Conservation (phyloP, 2,797 vertebrate genomes). For the Acipenser ruthenus region DNA sequence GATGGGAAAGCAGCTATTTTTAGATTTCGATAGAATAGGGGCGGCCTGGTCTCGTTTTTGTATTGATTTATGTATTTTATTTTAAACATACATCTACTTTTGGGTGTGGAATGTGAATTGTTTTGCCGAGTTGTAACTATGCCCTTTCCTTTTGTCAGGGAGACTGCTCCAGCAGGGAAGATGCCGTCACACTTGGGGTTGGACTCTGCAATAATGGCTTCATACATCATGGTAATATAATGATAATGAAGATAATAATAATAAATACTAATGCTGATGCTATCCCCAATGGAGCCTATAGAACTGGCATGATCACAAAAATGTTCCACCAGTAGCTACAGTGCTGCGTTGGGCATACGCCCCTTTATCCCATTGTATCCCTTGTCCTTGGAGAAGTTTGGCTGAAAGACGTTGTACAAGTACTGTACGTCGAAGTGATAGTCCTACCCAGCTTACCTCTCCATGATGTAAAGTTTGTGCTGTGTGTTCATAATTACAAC, state of each 20-base stretch:
- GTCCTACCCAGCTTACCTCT: not conserved
- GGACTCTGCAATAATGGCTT: constrained; percentile 96
- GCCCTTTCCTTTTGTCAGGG: constrained; percentile 67
- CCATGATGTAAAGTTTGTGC: not conserved
- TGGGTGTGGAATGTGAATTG: constrained; percentile 17
- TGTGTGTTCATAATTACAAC: not conserved
- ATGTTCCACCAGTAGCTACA: too few species aligned
- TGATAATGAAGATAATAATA: not conserved
- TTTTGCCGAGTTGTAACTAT: constrained; percentile 23
- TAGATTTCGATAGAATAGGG: not conserved
- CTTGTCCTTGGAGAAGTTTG: too few species aligned
- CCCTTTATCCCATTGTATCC: too few species aligned
- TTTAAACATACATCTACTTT: not conserved
- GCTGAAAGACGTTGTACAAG: too few species aligned
- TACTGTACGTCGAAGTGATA: too few species aligned
- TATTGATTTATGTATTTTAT: constrained; percentile 16
- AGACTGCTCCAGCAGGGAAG: constrained; percentile 89
- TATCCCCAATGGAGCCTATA: too few species aligned
- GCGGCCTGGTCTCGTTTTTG: constrained; percentile 13
- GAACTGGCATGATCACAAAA: too few species aligned
- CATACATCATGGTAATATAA: constrained; percentile 92
- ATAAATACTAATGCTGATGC: too few species aligned
- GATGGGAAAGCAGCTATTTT: not conserved
- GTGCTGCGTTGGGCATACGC: too few species aligned
- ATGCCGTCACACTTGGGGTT: constrained; percentile 86